Evolutionary conservation across 2,113 vertebrate genomes (phyloP).

Genomic region (Stegastes partitus): DNA sequence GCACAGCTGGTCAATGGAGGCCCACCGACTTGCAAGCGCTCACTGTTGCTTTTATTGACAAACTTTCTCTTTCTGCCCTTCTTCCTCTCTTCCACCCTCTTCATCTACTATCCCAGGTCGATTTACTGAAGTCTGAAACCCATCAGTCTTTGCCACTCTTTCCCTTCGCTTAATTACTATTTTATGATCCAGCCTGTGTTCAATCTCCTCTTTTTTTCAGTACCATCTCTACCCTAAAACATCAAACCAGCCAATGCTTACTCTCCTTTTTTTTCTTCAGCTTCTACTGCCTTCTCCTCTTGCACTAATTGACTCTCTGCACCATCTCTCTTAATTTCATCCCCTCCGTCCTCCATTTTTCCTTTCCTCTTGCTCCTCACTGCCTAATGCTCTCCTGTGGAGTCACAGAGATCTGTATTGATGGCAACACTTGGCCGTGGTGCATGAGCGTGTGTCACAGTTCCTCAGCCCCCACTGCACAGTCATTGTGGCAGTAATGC

Average conservation of each 20-base stretch:
- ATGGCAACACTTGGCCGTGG: slow-evolving; percentile 56
- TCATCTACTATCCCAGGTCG: slow-evolving; percentile 35
- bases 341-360: slow-evolving; percentile 5
- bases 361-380: background rate
- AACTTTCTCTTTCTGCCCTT: slow-evolving; percentile 24
- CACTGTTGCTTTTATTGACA: slow-evolving; percentile 58
- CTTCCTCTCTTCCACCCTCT: slow-evolving; percentile 10
- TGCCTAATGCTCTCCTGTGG: slow-evolving; percentile 53
- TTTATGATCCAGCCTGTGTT: slow-evolving; percentile 44
- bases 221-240: slow-evolving; percentile 11
- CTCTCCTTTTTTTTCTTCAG: background rate
- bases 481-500: slow-evolving; percentile 65
- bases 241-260: background rate
- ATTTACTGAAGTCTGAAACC: slow-evolving; percentile 35
- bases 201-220: slow-evolving; percentile 18
- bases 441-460: slow-evolving; percentile 69
- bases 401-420: slow-evolving; percentile 60
- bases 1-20: slow-evolving; percentile 3
- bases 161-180: slow-evolving; percentile 19
- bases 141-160: slow-evolving; percentile 25
- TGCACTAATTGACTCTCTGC: slow-evolving; percentile 54
- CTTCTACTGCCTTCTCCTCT: background rate
- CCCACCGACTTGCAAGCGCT: slow-evolving; percentile 27
- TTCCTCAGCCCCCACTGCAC: slow-evolving; percentile 48
- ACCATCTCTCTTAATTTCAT: slow-evolving; percentile 5